A percentile compares a stretch with the other conserved stretches of the same genome.
Evolutionary conservation across 2,113 vertebrate genomes (phyloP).

Genomic region (Campylomormyrus tamandua): DNA sequence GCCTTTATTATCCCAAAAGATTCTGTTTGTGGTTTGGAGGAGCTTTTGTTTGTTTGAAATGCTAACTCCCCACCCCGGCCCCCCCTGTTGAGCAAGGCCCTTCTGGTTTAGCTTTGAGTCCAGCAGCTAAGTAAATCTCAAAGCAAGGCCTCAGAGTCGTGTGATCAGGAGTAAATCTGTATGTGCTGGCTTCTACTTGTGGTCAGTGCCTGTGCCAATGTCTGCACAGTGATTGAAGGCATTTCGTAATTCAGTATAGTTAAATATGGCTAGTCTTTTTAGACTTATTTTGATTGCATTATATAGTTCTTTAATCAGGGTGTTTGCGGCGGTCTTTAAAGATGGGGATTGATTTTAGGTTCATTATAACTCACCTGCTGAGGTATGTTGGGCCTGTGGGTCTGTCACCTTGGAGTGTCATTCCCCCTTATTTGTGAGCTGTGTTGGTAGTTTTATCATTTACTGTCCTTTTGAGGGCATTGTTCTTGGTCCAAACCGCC

Average conservation of each 20-base stretch:
- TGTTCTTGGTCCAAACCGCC: neutral
- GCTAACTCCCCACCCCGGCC: neutral
- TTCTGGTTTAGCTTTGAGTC: neutral
- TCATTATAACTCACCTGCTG: neutral
- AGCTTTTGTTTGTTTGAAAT: constrained; percentile 9
- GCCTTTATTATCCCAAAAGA: neutral
- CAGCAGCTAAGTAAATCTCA: neutral
- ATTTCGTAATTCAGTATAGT: neutral
- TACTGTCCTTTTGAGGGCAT: neutral
- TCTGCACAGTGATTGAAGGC: neutral
- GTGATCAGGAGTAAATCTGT: neutral
- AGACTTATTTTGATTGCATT: neutral
- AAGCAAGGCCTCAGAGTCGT: neutral
- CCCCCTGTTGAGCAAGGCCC: neutral
- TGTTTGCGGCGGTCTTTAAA: neutral
- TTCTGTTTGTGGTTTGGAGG: neutral
- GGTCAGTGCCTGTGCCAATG: neutral
- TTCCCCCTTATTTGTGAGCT: neutral
- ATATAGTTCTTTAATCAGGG: neutral
- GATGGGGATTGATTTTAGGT: neutral
- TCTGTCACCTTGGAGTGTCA: neutral
- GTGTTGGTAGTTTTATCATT: neutral
- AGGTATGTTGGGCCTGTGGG: neutral
- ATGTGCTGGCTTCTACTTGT: neutral
- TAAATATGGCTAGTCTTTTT: neutral